phyloP scores from a whole-genome alignment of 1,140 invertebrate genomes.

The Platorchestia sp. region DNA sequence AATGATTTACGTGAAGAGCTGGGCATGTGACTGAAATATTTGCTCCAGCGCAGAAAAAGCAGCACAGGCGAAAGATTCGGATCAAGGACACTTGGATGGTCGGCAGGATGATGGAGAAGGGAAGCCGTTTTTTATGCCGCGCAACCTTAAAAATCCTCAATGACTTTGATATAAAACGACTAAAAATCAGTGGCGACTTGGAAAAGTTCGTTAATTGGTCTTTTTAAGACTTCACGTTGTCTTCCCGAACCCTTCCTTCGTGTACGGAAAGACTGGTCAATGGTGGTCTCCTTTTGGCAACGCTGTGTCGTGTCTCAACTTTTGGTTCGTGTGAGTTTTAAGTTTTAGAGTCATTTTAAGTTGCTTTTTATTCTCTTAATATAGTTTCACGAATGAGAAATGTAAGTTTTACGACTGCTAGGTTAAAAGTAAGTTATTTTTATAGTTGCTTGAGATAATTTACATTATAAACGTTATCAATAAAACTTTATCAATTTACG shows the following conservation, averaged over 20 bases:
- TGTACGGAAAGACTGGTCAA: neutral
- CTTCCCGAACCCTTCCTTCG: neutral
- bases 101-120: slow-evolving; percentile 18
- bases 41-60: neutral
- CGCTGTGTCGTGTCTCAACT: neutral
- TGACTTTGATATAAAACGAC: slow-evolving; percentile 35
- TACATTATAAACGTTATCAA: too few species aligned
- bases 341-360: too few species aligned
- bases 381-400: too few species aligned
- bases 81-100: neutral
- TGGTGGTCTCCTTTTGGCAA: neutral
- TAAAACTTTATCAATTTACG: too few species aligned
- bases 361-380: too few species aligned
- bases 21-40: neutral
- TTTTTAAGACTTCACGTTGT: neutral
- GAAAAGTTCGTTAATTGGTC: slow-evolving; percentile 37
- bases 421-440: too few species aligned
- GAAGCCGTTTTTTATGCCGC: neutral
- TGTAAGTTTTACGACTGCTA: too few species aligned
- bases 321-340: neutral
- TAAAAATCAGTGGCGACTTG: slow-evolving; percentile 32
- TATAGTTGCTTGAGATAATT: too few species aligned
- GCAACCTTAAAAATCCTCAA: neutral
- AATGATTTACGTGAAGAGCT: too few species aligned
- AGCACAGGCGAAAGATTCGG: neutral